A percentile compares a stretch with the other conserved stretches of the same genome.
These are phyloP conservation scores for Chaitophorus viminalis DNA, from an alignment of 2,888 invertebrate genomes.

Conservation along the genomic window DNA sequence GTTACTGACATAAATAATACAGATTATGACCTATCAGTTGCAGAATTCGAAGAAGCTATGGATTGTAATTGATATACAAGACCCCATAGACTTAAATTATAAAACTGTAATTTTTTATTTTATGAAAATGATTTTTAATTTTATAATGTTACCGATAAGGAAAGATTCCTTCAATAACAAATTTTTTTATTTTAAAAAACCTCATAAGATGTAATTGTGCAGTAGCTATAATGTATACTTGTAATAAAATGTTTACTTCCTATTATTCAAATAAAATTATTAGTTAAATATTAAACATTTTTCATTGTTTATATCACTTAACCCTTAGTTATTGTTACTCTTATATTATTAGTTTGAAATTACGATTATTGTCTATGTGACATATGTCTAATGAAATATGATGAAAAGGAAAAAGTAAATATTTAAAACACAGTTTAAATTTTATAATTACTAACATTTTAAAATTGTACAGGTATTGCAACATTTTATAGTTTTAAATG, in stretches of 20 bases:
- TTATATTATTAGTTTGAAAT: not conserved
- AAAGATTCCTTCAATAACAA: not conserved
- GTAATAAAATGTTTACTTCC: not conserved
- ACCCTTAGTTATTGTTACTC: not conserved
- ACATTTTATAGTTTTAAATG: too few species aligned
- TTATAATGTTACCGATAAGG: not conserved
- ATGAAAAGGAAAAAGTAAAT: too few species aligned
- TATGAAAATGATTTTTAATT: not conserved
- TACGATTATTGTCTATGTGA: not conserved
- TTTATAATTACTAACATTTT: too few species aligned
- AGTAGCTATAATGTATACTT: not conserved
- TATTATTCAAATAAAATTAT: not conserved
- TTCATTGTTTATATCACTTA: not conserved
- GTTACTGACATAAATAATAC: slow-evolving; percentile 28
- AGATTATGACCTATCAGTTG: slow-evolving; percentile 38
- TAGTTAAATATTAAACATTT: not conserved
- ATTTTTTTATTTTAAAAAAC: not conserved
- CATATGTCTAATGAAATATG: too few species aligned
- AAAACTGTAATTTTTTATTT: not conserved
- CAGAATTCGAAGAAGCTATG: slow-evolving; percentile 23
- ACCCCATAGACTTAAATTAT: not conserved
- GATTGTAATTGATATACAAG: slow-evolving; percentile 9
- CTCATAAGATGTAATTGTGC: not conserved
- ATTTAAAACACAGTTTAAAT: too few species aligned
- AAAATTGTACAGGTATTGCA: too few species aligned